Conservation (phyloP, 2,888 invertebrate species). For the Eurois occulta region DNA sequence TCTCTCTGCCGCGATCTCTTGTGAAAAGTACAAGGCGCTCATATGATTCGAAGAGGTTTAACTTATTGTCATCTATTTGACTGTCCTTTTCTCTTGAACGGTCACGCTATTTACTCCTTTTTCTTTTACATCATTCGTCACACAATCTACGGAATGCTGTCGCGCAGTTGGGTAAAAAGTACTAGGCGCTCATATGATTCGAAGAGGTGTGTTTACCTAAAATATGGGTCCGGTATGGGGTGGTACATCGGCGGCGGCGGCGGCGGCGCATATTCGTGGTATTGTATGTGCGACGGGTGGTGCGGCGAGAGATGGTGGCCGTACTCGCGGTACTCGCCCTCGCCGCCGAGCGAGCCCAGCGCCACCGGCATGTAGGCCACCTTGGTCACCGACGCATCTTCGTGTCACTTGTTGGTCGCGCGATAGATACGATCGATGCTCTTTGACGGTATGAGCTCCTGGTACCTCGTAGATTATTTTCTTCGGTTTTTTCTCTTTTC, state of each 20-base stretch:
- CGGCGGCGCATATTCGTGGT: constrained; percentile 91
- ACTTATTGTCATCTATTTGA: neutral
- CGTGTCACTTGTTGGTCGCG: constrained; percentile 61
- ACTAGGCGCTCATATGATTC: neutral
- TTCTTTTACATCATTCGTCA: neutral
- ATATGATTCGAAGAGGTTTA: constrained; percentile 3
- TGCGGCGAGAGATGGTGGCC: constrained; percentile 88
- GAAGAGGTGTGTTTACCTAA: constrained; percentile 79
- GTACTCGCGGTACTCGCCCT: constrained; percentile 91
- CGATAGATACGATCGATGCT: constrained; percentile 30
- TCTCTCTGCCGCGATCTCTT: neutral
- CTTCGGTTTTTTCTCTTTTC: constrained; percentile 22
- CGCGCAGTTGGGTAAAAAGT: neutral
- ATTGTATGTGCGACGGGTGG: constrained; percentile 82
- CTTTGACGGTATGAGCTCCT: constrained; percentile 67
- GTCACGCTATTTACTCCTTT: too few relatives aligned
- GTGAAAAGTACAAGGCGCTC: neutral
- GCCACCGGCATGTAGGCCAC: constrained; percentile 92
- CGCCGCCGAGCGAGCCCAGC: constrained; percentile 92
- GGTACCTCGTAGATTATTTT: constrained; percentile 61
- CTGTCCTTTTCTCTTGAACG: neutral
- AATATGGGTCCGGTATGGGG: constrained; percentile 85
- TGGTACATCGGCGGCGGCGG: constrained; percentile 88
- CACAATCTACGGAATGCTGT: neutral
- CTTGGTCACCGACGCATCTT: constrained; percentile 91